Evolutionary conservation across 2,113 vertebrate species (phyloP), one percentile per base, ranked within the genome.

Genomic region (Hypanus sabinus): DNA sequence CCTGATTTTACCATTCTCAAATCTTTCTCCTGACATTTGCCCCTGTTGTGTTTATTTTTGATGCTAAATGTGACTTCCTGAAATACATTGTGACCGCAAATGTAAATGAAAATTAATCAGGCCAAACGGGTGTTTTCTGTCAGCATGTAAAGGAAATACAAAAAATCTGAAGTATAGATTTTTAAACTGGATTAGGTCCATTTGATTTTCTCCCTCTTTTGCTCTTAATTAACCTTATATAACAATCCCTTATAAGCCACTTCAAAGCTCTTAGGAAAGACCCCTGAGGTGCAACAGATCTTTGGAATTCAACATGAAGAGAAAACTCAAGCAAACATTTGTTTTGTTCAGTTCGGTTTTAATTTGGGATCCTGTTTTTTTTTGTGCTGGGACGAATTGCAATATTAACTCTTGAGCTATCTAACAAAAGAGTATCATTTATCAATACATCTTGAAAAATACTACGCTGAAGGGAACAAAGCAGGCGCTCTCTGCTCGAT

Each of bases 51-150:
- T 95, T 96, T 95, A 95, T 95, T 95, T 95, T 94, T 3, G 22
- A 95, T 93, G 38, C 93, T 95, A 94, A 94, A 94, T 94, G 94
- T 88, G 68, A 27, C 65, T 94, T 95, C 94, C 4, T 46, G 95
- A 95, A 95, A 95, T 95, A 95, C 93, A 1, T 95, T 90, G 96
- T n/a, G n/a, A 96, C 94, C 94, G 1, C 95, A 95, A 96, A 96
- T 95, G 94, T 20, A 95, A 95, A 94, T 65, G 94, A 94, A 96
- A 96, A 95, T 94, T 94, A 96, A 94, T 94, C 76, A 94, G 92
- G 93, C 55, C 27, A 62, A 33, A 65, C 12, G 60, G 14, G 27
- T 33, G 38, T 33, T 90, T 88, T 60, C 27, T 38, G 68, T 71
- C 70, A 38, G 33, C 65, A 92, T 46, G 36, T 38, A 93, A 73